Conservation (phyloP, 2,888 invertebrate species). For the Tachystola acroxantha region DNA sequence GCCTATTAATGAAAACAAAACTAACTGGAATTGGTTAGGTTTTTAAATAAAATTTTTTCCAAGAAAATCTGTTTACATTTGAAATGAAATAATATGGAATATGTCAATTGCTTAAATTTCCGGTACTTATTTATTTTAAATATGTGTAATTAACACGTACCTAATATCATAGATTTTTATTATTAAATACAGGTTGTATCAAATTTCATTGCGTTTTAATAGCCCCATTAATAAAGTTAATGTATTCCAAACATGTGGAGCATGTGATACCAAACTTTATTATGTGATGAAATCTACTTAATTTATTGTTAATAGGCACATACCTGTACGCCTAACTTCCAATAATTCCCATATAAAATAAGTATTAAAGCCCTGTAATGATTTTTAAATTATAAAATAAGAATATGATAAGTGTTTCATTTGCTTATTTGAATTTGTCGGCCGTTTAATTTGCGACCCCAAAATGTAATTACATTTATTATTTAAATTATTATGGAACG, state of each 20-base stretch:
- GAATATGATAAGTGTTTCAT: constrained; percentile 19
- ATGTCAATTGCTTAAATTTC: too few species aligned
- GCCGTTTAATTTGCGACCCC: constrained; percentile 39
- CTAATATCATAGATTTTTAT: too few species aligned
- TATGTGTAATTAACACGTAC: too few species aligned
- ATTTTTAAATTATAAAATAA: constrained; percentile 18
- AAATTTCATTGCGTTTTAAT: too few species aligned
- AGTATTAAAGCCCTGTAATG: constrained; percentile 1
- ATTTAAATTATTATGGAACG: constrained; percentile 29
- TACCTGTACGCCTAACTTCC: neutral
- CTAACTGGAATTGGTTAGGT: too few species aligned
- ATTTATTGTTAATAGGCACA: constrained; percentile 27
- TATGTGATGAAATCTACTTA: constrained; percentile 40
- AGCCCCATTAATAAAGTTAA: neutral
- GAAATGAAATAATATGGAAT: too few species aligned
- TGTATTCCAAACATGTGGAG: constrained; percentile 30
- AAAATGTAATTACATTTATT: constrained; percentile 43
- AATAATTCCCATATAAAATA: neutral
- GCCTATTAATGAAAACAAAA: too few species aligned
- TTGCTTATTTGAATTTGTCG: constrained; percentile 27
- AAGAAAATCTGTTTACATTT: too few species aligned
- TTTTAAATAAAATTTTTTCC: too few species aligned
- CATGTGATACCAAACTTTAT: constrained; percentile 35
- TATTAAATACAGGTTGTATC: too few species aligned
- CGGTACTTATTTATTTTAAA: too few species aligned